Evolutionary conservation across 2,888 invertebrate species (phyloP), one percentile per base, ranked within the genome.

Genomic region (Diplolepis rosae): DNA sequence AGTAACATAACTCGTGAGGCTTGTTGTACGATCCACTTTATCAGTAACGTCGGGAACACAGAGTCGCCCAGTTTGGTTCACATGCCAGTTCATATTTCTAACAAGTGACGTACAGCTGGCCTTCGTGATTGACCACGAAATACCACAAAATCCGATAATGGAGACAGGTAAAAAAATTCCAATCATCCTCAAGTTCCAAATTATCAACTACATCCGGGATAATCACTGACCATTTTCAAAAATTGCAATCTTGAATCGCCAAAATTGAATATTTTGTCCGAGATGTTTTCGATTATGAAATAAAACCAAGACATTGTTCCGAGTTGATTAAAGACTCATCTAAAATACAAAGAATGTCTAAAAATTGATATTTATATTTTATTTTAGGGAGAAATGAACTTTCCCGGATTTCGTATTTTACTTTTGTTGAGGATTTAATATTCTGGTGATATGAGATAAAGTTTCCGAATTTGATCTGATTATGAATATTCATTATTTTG

Each of bases 81-180:
- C 61, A 35, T 39, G 61, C 11, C 61, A 61, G 39, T 39, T 61
- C 61, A 61, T 61, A 39, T 24, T 56, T 61, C 61, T 61, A 39
- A 39, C 39, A 61, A 61, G 61, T 27, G 27, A 52, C 51, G 51
- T 52, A 28, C 2, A 52, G 51, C 28, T 28, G 51, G 51, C 27
- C 51, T n/a, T 52, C 27, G 51, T 52, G 51, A 52, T n/a, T 52
- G 51, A 52, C 51, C 51, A 27, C 7, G 28, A 15, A 2, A 3
- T 28, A 27, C n/a, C 27, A 28, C 15, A 6, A 13, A 52, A 52
- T 45, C n/a, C 9, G 4, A 45, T 45, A 15, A 45, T 45, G 45
- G 45, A 45, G 18, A 18, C 45, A 45, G 45, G 45, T 45, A 45
- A 45, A 45, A n/a, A 45, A 9, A 18, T 45, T 22, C 3, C 9